Evolutionary conservation across 2,797 vertebrate species (phyloP).

Genomic region (Gallinago nigripennis): DNA sequence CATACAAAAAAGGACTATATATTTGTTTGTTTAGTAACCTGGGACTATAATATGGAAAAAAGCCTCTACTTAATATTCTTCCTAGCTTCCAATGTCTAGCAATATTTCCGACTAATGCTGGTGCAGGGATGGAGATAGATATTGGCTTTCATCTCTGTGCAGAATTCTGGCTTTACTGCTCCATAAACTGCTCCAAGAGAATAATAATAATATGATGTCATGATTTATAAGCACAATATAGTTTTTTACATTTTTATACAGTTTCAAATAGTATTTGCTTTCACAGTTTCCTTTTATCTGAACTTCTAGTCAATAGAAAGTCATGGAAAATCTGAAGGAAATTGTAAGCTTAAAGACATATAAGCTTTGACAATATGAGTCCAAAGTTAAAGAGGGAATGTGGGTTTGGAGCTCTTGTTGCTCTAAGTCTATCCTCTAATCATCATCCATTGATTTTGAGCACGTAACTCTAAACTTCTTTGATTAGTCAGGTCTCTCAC

Average conservation of each 20-base stretch:
- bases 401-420: not conserved
- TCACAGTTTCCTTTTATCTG: slow-evolving; percentile 45
- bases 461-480: not conserved
- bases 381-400: not conserved
- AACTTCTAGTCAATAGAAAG: slow-evolving; percentile 2
- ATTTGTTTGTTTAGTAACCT: not conserved
- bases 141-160: slow-evolving; percentile 48
- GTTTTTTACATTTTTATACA: slow-evolving; percentile 41
- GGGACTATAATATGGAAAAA: not conserved
- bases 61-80: slow-evolving; percentile 41
- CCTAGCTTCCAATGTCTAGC: not conserved
- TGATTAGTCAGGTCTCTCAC: not conserved
- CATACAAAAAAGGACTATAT: not conserved
- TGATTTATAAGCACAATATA: slow-evolving; percentile 57
- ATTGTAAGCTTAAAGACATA: not conserved
- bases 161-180: slow-evolving; percentile 56
- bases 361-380: not conserved
- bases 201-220: slow-evolving; percentile 51
- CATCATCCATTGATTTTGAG: not conserved
- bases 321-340: not conserved
- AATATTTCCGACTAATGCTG: slow-evolving; percentile 52
- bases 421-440: not conserved
- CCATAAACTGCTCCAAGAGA: slow-evolving; percentile 59
- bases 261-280: slow-evolving; percentile 59
- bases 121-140: slow-evolving; percentile 14